Evolutionary conservation across 2,113 vertebrate genomes (phyloP), one percentile per base, ranked within the genome.

Genomic region (Lasiurus borealis): DNA sequence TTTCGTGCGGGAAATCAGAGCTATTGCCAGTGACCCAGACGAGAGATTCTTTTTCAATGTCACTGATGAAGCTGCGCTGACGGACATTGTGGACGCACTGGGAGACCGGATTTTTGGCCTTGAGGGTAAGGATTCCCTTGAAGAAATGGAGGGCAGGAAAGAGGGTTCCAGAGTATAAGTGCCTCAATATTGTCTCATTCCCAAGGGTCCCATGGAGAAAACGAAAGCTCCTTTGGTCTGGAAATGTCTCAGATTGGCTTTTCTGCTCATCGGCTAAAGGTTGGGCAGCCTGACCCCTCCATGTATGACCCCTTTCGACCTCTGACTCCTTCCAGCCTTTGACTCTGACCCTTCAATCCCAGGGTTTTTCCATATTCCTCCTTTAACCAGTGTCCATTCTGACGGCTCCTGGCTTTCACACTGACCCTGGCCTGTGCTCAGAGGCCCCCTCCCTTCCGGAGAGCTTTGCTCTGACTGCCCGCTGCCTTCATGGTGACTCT

Each of bases 191-290:
- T 89, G 87, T 85, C 82, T 86, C 69, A 1, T 34, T n/a, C 5
- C 8, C 25, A 96, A 99, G 99, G 99, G 21, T 99, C 99, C 4
- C 98, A 98, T 5, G 99, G 98, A 57, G 98, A 98, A 97, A 99
- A 99, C 8, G 98, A 99, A 98, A 99, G 99, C 96, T 99, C 99
- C 5, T 99, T 99, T 57, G 98, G 99, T 91, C 98, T 99, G 98
- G 99, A 99, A 98, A 99, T 99, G 99, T 99, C 99, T 59, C 99
- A 99, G 98, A 98, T 99, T 0, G 99, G 99, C 73, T 99, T 99
- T 96, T 99, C 99, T 72, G 97, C 98, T 10, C 99, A 99, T 93
- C 97, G 62, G 27, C 97, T 99, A 66, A 98, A 99, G 98, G 99
- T 99, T 96, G 98, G 98, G 64, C 34, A 27, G 29, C 48, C 31